phyloP scores from a whole-genome alignment of 2,113 vertebrate species.

The Melanotaenia duboulayi region DNA sequence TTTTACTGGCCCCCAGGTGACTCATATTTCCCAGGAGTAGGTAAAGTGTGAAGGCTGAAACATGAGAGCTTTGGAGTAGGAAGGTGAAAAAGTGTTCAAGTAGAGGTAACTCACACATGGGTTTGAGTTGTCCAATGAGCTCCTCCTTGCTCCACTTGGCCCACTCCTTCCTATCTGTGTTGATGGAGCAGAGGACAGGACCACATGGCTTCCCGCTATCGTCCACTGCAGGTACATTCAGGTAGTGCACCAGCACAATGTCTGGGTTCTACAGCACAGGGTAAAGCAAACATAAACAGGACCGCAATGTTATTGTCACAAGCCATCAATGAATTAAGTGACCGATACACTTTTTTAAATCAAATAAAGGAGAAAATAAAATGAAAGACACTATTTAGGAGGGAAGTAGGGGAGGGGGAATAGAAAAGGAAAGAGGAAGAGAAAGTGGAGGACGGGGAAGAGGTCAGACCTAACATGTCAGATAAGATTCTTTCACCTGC shows the following conservation, averaged over 20 bases:
- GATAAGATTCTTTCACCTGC: conserved; percentile 78
- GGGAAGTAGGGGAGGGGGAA: conserved; percentile 10
- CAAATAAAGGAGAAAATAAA: conserved; percentile 21
- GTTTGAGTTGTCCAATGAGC: conserved; percentile 97
- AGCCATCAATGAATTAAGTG: conserved; percentile 23
- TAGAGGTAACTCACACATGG: conserved; percentile 93
- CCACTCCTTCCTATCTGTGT: conserved; percentile 99
- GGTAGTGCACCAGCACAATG: conserved; percentile 98
- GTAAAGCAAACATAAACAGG: conserved; percentile 42
- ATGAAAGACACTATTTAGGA: conserved; percentile 43
- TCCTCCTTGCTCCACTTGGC: conserved; percentile 99
- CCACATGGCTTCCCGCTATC: conserved; percentile 98
- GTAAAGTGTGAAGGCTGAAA: conserved; percentile 33
- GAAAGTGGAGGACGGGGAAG: conserved; percentile 63
- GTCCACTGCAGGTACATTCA: conserved; percentile 98
- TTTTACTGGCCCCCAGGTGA: conserved; percentile 45
- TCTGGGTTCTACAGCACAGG: conserved; percentile 90
- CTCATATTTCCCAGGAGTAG: conserved; percentile 33
- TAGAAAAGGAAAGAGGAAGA: conserved; percentile 47
- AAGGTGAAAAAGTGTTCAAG: conserved; percentile 17
- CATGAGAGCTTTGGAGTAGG: conserved; percentile 31
- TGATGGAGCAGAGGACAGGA: conserved; percentile 97
- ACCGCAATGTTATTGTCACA: conserved; percentile 35
- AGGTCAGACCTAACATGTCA: conserved; percentile 73
- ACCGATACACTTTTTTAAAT: conserved; percentile 5